Evolutionary conservation across 2,113 vertebrate species (phyloP).

Genomic region (Crotalus viridis): DNA sequence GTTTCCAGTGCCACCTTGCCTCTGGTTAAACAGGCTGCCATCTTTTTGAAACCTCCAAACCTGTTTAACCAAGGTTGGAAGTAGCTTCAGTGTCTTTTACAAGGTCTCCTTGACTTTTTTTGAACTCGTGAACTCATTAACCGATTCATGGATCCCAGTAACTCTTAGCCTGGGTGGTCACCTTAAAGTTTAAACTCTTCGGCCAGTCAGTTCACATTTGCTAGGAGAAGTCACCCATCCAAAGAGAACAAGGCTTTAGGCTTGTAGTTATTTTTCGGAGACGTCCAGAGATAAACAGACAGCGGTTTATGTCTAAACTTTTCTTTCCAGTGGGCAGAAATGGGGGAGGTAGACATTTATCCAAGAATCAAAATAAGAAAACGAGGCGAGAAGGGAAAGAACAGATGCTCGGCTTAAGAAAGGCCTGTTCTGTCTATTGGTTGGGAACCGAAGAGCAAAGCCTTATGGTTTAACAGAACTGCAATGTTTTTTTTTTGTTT

Average conservation of each 20-base stretch:
- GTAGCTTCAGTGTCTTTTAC: neutral
- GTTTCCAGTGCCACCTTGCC: neutral
- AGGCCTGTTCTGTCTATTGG: conserved; percentile 53
- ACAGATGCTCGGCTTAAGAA: conserved; percentile 27
- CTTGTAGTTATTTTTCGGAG: conserved; percentile 15
- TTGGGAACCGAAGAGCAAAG: conserved; percentile 10
- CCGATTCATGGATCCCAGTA: accelerated
- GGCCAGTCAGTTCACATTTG: neutral
- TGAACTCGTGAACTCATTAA: no score
- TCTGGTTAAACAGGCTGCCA: neutral
- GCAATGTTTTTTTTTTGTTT: neutral
- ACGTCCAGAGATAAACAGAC: conserved; percentile 1
- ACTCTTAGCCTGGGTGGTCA: conserved; percentile 10
- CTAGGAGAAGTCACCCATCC: conserved; percentile 22
- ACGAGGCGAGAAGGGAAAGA: conserved; percentile 41
- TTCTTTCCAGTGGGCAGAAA: neutral
- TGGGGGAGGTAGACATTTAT: neutral
- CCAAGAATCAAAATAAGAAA: neutral
- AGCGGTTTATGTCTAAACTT: conserved; percentile 10
- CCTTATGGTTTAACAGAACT: neutral
- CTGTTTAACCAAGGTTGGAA: neutral
- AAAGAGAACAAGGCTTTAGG: neutral
- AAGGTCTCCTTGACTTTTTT: neutral
- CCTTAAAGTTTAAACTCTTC: conserved; percentile 14
- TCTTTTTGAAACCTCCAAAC: neutral